These are phyloP conservation scores for Microctonus brassicae DNA, from an alignment of 2,888 invertebrate genomes.

Conservation along the genomic window DNA sequence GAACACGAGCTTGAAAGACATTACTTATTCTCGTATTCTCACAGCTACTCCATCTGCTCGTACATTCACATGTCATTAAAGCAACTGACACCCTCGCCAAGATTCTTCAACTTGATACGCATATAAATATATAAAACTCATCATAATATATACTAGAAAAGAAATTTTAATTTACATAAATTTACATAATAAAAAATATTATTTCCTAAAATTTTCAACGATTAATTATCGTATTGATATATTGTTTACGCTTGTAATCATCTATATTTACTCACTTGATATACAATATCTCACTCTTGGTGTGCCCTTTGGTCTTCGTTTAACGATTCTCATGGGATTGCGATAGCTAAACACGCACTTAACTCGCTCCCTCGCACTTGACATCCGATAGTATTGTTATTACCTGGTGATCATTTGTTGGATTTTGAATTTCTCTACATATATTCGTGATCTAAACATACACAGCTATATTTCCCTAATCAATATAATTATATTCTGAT, in stretches of 20 bases:
- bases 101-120: not conserved
- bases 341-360: conserved; percentile 58
- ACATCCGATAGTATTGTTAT: conserved; percentile 52
- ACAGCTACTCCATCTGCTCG: not conserved
- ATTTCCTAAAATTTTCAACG: not conserved
- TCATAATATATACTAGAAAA: no score
- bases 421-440: conserved; percentile 12
- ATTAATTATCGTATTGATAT: not conserved
- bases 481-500: no score
- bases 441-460: not conserved
- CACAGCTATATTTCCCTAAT: no score
- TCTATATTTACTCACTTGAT: not conserved
- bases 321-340: conserved; percentile 53
- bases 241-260: not conserved
- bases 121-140: not conserved
- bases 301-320: conserved; percentile 49
- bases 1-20: not conserved
- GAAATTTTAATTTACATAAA: no score
- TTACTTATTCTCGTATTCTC: not conserved
- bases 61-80: not conserved
- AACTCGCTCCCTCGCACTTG: conserved; percentile 48
- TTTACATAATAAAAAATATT: no score
- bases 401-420: conserved; percentile 49
- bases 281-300: not conserved
- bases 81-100: not conserved